phyloP scores from a whole-genome alignment of 2,113 vertebrate species.

The Ramphastos sulfuratus region DNA sequence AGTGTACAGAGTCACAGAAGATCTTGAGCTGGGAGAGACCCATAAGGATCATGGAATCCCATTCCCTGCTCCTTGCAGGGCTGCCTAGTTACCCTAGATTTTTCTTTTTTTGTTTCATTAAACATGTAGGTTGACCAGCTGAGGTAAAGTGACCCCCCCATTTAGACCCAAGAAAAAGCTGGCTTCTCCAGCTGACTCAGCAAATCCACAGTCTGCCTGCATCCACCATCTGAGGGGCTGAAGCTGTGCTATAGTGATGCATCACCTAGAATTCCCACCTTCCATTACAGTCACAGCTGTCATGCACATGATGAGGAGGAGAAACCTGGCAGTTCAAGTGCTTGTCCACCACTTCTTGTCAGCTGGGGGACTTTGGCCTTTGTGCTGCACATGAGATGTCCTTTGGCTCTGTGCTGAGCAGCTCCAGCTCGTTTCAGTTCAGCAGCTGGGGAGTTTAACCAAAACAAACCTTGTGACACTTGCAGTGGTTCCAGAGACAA shows the following conservation, averaged over 20 bases:
- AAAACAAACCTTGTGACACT: not conserved
- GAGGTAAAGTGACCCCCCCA: not conserved
- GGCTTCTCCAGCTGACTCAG: not conserved
- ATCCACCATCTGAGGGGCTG: not conserved
- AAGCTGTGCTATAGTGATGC: not conserved
- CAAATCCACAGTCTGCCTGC: fast-evolving
- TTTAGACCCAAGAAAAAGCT: not conserved
- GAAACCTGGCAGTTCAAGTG: not conserved
- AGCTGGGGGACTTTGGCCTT: not conserved
- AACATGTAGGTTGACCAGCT: not conserved
- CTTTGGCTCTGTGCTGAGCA: not conserved
- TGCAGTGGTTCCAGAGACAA: not conserved
- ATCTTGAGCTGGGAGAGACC: not conserved
- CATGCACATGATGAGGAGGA: fast-evolving
- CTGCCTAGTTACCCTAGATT: not conserved
- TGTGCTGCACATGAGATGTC: fast-evolving
- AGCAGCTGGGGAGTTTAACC: not conserved
- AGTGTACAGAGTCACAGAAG: not conserved
- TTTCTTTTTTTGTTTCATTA: not conserved
- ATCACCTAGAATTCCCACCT: not conserved
- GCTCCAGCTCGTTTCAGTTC: not conserved
- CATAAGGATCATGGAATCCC: not conserved
- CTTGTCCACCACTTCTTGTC: not conserved
- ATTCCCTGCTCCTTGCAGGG: not conserved
- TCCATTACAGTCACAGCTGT: not conserved